Evolutionary conservation across 2,113 vertebrate species (phyloP).

Genomic region (Pygoscelis adeliae): DNA sequence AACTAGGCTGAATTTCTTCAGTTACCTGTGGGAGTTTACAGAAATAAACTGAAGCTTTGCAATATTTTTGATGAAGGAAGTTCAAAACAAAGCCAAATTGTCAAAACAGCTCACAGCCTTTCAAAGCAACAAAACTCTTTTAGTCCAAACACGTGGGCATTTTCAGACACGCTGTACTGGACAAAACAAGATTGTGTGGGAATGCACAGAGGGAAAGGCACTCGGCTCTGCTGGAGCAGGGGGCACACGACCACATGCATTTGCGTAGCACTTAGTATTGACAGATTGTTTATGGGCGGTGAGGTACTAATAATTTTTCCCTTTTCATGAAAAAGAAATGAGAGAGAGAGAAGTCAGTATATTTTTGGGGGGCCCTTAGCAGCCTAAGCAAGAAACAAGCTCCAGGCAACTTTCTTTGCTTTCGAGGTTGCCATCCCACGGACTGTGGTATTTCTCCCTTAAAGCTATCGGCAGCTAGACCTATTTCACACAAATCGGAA

Average conservation of each 20-base stretch:
- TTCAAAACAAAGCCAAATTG: slow-evolving; percentile 44
- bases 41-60: slow-evolving; percentile 9
- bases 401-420: not conserved
- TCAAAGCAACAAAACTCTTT: not conserved
- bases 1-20: not conserved
- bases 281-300: not conserved
- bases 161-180: not conserved
- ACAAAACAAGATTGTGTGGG: not conserved
- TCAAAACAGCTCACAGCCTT: slow-evolving; percentile 25
- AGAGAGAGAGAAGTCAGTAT: not conserved
- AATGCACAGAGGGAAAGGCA: not conserved
- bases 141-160: not conserved
- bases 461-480: not conserved
- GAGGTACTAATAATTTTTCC: not conserved
- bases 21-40: not conserved
- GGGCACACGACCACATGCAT: not conserved
- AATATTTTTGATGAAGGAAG: not conserved
- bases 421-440: not conserved
- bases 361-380: not conserved
- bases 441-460: not conserved
- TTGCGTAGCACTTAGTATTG: accelerated
- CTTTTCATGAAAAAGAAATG: not conserved
- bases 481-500: not conserved
- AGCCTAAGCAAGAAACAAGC: not conserved
- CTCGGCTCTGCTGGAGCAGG: not conserved